Conservation (phyloP, 2,113 vertebrate genomes). For the Heterotilapia buettikoferi region DNA sequence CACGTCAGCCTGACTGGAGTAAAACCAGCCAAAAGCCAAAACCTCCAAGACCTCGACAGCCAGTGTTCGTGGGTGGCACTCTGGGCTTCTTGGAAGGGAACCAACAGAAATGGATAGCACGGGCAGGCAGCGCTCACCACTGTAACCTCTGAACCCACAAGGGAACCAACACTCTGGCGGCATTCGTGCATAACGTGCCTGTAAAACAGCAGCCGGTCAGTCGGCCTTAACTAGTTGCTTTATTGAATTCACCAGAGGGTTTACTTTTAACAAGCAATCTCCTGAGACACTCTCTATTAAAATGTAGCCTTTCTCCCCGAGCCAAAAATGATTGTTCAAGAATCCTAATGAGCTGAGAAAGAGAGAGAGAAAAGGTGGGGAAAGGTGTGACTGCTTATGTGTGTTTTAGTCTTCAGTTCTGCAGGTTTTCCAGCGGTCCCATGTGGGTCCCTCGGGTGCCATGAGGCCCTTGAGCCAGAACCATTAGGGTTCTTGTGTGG, state of each 20-base stretch:
- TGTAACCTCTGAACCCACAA: conserved; percentile 47
- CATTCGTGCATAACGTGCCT: conserved; percentile 29
- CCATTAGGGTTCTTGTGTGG: conserved; percentile 22
- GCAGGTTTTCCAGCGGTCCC: conserved; percentile 8
- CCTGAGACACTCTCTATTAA: conserved; percentile 29
- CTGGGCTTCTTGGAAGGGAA: conserved; percentile 15
- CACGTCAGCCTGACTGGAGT: neutral
- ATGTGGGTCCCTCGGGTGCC: conserved; percentile 36
- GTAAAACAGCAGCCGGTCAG: conserved; percentile 42
- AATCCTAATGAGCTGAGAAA: conserved; percentile 69
- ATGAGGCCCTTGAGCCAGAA: conserved; percentile 7
- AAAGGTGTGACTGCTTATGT: conserved; percentile 62
- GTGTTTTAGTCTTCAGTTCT: conserved; percentile 14
- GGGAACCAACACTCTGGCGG: conserved; percentile 33
- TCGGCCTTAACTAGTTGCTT: conserved; percentile 29
- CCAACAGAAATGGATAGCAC: conserved; percentile 36
- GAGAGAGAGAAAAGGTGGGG: conserved; percentile 34
- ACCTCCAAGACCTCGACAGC: conserved; percentile 25
- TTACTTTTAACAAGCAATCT: conserved; percentile 57
- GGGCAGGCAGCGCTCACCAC: conserved; percentile 33
- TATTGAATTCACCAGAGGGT: conserved; percentile 54
- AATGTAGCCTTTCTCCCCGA: neutral
- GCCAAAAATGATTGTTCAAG: conserved; percentile 58
- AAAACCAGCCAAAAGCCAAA: conserved; percentile 38
- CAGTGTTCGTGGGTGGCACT: conserved; percentile 44